A percentile compares a stretch with the other conserved stretches of the same genome.
Conservation (phyloP, 2,888 invertebrate species). For the Apamea epomidion region DNA sequence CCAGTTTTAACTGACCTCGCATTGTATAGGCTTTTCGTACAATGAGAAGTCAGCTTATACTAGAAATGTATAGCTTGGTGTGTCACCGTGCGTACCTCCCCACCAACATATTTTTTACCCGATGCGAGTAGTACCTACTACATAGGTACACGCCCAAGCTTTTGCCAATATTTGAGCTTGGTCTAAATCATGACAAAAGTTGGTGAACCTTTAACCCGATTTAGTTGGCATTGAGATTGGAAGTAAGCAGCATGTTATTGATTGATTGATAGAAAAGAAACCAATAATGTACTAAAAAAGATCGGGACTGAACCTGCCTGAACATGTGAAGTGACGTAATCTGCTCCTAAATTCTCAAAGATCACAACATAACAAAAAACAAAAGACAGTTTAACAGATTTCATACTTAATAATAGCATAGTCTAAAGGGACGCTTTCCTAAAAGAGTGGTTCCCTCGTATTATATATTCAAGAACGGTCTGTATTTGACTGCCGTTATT, state of each 20-base stretch:
- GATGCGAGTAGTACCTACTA: background rate
- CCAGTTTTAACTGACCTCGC: too few relatives aligned
- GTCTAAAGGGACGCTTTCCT: background rate
- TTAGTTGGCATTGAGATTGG: slow-evolving; percentile 10
- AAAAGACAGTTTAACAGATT: background rate
- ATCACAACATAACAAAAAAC: background rate
- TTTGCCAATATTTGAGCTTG: slow-evolving; percentile 18
- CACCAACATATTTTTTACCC: background rate
- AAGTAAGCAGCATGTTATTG: background rate
- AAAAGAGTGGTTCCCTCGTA: background rate
- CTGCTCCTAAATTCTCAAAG: background rate
- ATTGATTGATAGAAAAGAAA: slow-evolving; percentile 15
- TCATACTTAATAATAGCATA: background rate
- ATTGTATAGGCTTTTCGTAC: too few relatives aligned
- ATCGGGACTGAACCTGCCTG: background rate
- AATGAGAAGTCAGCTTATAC: too few relatives aligned
- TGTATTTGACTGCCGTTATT: background rate
- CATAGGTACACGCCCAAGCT: background rate
- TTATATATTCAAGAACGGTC: background rate
- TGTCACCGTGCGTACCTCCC: too few relatives aligned
- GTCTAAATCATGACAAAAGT: slow-evolving; percentile 10
- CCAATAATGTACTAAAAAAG: background rate
- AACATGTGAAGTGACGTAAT: background rate
- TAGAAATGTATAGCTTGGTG: too few relatives aligned
- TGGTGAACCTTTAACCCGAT: slow-evolving; percentile 12